Base-by-base conservation (phyloP, 53 echinoderm and acorn worm species). In the Patiria pectinifera region DNA sequence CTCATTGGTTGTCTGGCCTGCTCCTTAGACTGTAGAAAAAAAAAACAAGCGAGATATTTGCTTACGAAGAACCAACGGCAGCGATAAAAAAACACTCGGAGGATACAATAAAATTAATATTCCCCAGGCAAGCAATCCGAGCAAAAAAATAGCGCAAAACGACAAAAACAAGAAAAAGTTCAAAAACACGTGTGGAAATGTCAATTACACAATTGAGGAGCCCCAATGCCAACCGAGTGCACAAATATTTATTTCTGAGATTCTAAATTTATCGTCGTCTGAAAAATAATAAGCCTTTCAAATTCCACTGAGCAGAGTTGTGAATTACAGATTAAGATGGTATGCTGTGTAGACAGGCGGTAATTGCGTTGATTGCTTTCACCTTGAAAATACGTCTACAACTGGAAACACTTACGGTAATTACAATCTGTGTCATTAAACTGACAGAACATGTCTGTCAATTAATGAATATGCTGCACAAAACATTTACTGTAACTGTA, bases 1-100 rank as follows among this genome's bases (percentile, higher is more conserved):
- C 90, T 62, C 46, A 80, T 81, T 90, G 90, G 90, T 63, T 90
- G 80, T 47, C 90, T 61, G 66, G 35, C 81, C 80, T 90, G 90
- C 81, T 80, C 59, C 46, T 90, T 90, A 26, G 90, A 90, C 90
- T 90, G 80, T 21, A n/a, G 19, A 45, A 22, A 63, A 24, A 66
- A 63, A 2, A 43, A 76, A 59, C 16, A 5, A 53, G 53, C 53
- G 53, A 53, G 53, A 8, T 53, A 53, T 53, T 8, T 6, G 53
- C 53, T 44, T 4, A 48, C 48, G 75, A 25, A 48, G 21, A 49
- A 13, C 1, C 4, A 18, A 71, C 24, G 6, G 6, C 66, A 85
- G 71, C 24, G 69, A 86, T 19, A 24, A 11, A 11, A 25, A 66
- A 85, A 70, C 53, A 46, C 70, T 71, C 75, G 86, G 48, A 79